phyloP scores from a whole-genome alignment of 2,888 invertebrate species.

The Ormyrus thymus region DNA sequence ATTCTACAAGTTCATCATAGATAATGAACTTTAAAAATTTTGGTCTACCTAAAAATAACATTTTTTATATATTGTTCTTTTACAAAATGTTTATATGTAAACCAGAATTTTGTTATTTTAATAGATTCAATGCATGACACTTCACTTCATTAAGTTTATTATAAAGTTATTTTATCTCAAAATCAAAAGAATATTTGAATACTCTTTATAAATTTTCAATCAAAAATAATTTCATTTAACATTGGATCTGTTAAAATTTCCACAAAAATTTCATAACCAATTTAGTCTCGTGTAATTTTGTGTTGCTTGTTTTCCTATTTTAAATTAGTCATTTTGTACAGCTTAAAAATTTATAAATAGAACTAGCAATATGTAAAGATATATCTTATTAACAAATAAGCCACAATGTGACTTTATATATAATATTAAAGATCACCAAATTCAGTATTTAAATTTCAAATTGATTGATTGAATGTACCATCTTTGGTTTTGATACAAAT shows the following conservation, averaged over 20 bases:
- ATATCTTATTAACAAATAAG: constrained; percentile 46
- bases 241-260: constrained; percentile 45
- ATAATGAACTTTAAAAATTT: constrained; percentile 18
- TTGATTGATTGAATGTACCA: constrained; percentile 51
- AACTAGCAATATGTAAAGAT: constrained; percentile 44
- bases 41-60: constrained; percentile 36
- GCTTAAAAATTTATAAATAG: constrained; percentile 53
- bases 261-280: constrained; percentile 13
- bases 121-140: constrained; percentile 36
- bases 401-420: constrained; percentile 37
- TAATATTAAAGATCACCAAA: constrained; percentile 47
- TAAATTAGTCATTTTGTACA: constrained; percentile 47
- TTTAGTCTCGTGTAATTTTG: constrained; percentile 26
- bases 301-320: constrained; percentile 7
- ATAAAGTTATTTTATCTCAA: constrained; percentile 19
- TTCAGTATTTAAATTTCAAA: constrained; percentile 41
- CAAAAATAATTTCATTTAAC: neutral
- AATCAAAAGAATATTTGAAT: constrained; percentile 5
- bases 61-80: constrained; percentile 36
- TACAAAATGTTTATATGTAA: constrained; percentile 37
- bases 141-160: neutral
- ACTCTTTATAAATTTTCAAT: constrained; percentile 26
- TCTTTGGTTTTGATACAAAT: constrained; percentile 54
- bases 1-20: neutral
- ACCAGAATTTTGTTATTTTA: constrained; percentile 10